A percentile compares a stretch with the other conserved stretches of the same genome.
These are phyloP conservation scores for Apus apus DNA, from an alignment of 2,113 vertebrate genomes.

Conservation along the genomic window DNA sequence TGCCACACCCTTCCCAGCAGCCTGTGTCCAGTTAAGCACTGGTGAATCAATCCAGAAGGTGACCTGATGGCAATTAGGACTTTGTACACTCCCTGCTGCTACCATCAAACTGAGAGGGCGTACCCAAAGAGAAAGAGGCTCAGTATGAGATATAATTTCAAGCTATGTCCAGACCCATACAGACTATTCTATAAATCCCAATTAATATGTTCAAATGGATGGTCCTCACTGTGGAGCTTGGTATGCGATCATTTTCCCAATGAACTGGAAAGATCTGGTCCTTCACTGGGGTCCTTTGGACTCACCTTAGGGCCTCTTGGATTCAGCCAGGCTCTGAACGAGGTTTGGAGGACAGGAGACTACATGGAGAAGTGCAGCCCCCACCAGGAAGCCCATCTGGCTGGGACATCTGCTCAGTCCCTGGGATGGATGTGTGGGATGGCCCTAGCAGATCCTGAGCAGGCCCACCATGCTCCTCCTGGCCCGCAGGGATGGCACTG, in stretches of 20 bases:
- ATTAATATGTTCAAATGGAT: not conserved
- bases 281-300: not conserved
- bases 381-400: accelerated
- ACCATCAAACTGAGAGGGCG: not conserved
- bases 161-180: not conserved
- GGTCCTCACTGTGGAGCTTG: not conserved
- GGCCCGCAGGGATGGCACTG: not conserved
- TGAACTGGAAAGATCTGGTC: not conserved
- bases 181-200: not conserved
- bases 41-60: not conserved
- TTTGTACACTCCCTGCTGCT: not conserved
- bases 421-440: not conserved
- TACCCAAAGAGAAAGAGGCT: not conserved
- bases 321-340: not conserved
- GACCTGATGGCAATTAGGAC: not conserved
- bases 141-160: not conserved
- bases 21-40: not conserved
- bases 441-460: not conserved
- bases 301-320: not conserved
- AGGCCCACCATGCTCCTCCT: accelerated
- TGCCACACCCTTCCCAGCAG: not conserved
- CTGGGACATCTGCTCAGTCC: not conserved
- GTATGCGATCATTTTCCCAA: not conserved
- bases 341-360: not conserved
- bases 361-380: not conserved